phyloP scores from a whole-genome alignment of 2,113 vertebrate genomes.

The Sarotherodon lohbergeri region DNA sequence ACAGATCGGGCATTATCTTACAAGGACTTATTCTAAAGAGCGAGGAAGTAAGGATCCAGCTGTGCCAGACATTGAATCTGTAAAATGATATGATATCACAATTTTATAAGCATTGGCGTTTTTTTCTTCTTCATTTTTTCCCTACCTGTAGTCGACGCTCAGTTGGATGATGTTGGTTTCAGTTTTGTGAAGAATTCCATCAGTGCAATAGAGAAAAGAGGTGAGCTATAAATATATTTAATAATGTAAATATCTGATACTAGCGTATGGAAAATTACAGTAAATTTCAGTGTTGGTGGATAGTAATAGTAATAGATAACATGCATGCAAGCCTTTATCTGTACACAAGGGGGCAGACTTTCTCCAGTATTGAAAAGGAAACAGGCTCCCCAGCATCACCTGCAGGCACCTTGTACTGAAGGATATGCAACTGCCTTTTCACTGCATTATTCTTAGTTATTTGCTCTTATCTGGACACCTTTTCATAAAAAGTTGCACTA shows the following conservation, averaged over 20 bases:
- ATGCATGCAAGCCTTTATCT: neutral
- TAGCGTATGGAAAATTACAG: neutral
- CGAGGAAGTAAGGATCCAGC: slow-evolving; percentile 83
- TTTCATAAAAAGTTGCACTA: neutral
- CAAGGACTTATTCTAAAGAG: slow-evolving; percentile 77
- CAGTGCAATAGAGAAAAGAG: slow-evolving; percentile 87
- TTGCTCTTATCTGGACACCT: neutral
- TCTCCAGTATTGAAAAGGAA: slow-evolving; percentile 6
- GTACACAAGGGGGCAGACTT: slow-evolving; percentile 64
- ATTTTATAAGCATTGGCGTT: neutral
- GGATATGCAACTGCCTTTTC: neutral
- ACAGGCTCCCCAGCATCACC: neutral
- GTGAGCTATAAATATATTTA: slow-evolving; percentile 63
- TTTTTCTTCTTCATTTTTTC: neutral
- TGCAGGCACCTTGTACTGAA: neutral
- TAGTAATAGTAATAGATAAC: neutral
- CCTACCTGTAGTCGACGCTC: slow-evolving; percentile 75
- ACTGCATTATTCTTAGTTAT: neutral
- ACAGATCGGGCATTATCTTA: slow-evolving; percentile 75
- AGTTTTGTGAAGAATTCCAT: slow-evolving; percentile 89
- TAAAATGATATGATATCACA: neutral
- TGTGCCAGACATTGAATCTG: neutral
- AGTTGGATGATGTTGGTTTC: slow-evolving; percentile 87
- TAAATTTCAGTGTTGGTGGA: neutral
- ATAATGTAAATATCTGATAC: neutral